A percentile compares a stretch with the other conserved stretches of the same genome.
These are phyloP conservation scores for Alitta virens DNA, from an alignment of 2,888 invertebrate genomes.

Conservation along the genomic window DNA sequence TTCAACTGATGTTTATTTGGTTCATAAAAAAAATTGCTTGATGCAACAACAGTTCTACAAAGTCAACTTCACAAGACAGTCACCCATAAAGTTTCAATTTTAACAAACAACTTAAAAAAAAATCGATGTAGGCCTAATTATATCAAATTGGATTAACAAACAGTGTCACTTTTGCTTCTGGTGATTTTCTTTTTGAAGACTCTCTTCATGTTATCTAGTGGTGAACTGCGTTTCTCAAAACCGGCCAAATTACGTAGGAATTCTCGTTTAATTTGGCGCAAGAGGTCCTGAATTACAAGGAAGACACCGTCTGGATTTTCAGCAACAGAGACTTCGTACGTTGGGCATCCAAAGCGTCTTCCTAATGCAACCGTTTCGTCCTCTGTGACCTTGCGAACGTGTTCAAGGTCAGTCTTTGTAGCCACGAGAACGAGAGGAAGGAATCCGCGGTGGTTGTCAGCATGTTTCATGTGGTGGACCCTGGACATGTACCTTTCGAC, in stretches of 20 bases:
- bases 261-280: slow-evolving; percentile 43
- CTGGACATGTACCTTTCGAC: slow-evolving; percentile 75
- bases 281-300: slow-evolving; percentile 44
- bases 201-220: slow-evolving; percentile 47
- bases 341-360: slow-evolving; percentile 40
- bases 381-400: slow-evolving; percentile 38
- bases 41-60: too few species aligned
- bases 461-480: slow-evolving; percentile 58
- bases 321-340: slow-evolving; percentile 47
- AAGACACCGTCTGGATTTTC: slow-evolving; percentile 42
- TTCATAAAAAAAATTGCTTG: too few species aligned
- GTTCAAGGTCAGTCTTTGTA: slow-evolving; percentile 45
- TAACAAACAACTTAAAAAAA: too few species aligned
- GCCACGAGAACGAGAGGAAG: slow-evolving; percentile 42
- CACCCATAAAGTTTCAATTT: too few species aligned
- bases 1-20: too few species aligned
- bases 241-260: slow-evolving; percentile 36
- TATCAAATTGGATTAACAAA: slow-evolving; percentile 1
- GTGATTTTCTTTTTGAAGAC: slow-evolving; percentile 48
- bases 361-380: slow-evolving; percentile 38
- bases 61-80: too few species aligned
- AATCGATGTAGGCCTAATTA: too few species aligned
- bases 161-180: slow-evolving; percentile 44
- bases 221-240: slow-evolving; percentile 28
- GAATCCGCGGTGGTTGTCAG: slow-evolving; percentile 19